Evolutionary conservation across 1,140 invertebrate species (phyloP), one percentile per base, ranked within the genome.

Genomic region (Drosophila paulistorum): DNA sequence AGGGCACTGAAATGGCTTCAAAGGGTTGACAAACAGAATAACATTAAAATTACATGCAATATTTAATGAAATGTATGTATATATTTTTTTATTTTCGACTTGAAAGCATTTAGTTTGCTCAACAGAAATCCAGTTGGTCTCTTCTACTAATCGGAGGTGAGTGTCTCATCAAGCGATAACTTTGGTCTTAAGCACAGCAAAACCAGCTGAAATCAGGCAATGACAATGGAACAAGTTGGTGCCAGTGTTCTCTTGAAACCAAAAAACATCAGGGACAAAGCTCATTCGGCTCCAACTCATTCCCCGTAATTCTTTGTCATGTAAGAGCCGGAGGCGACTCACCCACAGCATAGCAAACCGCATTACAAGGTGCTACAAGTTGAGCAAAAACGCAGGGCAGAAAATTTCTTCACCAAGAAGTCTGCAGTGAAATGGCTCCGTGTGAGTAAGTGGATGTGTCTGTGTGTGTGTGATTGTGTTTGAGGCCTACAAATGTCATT

Each of bases 401-500:
- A 35, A 64, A 41, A 51, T 20, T 26, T 51, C 14, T 7, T 51
- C 45, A 23, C 3, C 17, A 51, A 51, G 45, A 51, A 51, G 45
- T 51, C 17, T 20, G 45, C 23, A 51, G 45, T 51, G 17, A 51
- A 51, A 20, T 51, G 45, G 45, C 7, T 51, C 9, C 17, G 13
- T 20, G 17, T 51, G 45, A 11, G 9, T 51, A 7, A 11, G 45
- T 51, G 35, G 14, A 26, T 59, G 63, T 57, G 60, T 13, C 20
- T 45, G 67, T 30, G 17, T 51, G 45, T 11, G 45, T 51, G 35
- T 41, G 54, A 39, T 37, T 58, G 63, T 55, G 65, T 11, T 35
- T 45, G 67, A 71, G 82, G 78, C 81, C 82, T 86, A 85, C 82
- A 82, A 87, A 86, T 87, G 76, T 77, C 83, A 82, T 74, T 69